Evolutionary conservation across 2,888 invertebrate genomes (phyloP).

Genomic region (Nyleta sp.): DNA sequence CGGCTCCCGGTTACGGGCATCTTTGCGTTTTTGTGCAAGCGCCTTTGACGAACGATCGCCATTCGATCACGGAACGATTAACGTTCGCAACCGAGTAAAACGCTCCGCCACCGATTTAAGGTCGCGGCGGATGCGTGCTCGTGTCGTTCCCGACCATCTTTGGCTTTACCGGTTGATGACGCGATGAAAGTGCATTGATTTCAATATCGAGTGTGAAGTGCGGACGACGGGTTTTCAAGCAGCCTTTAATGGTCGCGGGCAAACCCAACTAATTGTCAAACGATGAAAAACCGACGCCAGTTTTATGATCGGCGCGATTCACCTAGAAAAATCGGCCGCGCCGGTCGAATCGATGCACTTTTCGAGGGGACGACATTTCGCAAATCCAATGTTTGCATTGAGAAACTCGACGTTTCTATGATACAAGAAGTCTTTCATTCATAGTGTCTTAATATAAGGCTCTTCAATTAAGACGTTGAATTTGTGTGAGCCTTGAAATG

Average conservation of each 20-base stretch:
- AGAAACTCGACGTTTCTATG: too few species aligned
- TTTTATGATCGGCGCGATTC: background rate
- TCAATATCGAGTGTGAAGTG: constrained; percentile 64
- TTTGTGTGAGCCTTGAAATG: too few species aligned
- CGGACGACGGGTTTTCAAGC: constrained; percentile 52
- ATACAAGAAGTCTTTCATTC: too few species aligned
- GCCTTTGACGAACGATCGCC: constrained; percentile 68
- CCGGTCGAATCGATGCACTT: too few species aligned
- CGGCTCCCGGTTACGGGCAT: constrained; percentile 67
- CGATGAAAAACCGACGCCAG: constrained; percentile 28
- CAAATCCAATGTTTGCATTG: too few species aligned
- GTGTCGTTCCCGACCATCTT: constrained; percentile 55
- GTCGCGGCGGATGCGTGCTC: constrained; percentile 45
- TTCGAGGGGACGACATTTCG: too few species aligned
- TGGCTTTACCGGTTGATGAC: constrained; percentile 63
- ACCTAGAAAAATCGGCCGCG: too few species aligned
- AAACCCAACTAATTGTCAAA: constrained; percentile 48
- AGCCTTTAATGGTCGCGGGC: constrained; percentile 57
- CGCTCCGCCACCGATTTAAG: constrained; percentile 61
- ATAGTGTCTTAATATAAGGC: too few species aligned
- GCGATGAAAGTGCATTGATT: constrained; percentile 67
- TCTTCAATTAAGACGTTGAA: too few species aligned
- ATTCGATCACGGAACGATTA: constrained; percentile 69
- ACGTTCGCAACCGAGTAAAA: constrained; percentile 66
- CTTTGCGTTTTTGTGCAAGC: constrained; percentile 66